Percentiles rank a stretch among this genome's conserved stretches.
Evolutionary conservation across 2,113 vertebrate species (phyloP).

Genomic region (Macaca mulatta): DNA sequence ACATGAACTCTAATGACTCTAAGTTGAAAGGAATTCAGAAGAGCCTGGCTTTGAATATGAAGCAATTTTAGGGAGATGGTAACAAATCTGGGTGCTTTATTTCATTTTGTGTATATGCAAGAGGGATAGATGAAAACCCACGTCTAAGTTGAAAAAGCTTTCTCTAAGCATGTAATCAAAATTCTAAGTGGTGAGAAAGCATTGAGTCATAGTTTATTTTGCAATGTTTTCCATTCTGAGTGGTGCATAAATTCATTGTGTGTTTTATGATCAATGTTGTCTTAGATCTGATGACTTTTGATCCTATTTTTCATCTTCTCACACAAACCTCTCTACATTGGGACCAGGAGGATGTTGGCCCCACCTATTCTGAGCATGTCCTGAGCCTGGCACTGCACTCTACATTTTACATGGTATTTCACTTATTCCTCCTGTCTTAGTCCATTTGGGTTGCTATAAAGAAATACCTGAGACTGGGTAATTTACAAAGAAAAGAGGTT

Average conservation of each 20-base stretch:
- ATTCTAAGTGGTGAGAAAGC: not conserved
- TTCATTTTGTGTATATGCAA: not conserved
- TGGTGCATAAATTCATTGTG: accelerated
- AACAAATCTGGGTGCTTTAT: not conserved
- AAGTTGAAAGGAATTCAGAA: not conserved
- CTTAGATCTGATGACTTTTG: not conserved
- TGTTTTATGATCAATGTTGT: too few relatives aligned
- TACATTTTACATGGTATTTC: too few relatives aligned
- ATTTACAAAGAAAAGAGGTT: not conserved
- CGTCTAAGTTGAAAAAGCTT: not conserved
- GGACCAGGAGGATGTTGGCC: not conserved
- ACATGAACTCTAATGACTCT: accelerated
- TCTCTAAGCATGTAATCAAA: not conserved
- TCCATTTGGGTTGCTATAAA: not conserved
- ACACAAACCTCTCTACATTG: not conserved
- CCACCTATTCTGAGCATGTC: not conserved
- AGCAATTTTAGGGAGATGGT: not conserved
- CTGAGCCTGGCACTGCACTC: not conserved
- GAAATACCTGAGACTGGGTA: not conserved
- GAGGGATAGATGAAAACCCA: not conserved
- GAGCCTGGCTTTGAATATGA: not conserved
- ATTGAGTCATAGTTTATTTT: accelerated
- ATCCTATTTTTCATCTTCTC: not conserved
- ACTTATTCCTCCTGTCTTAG: not conserved
- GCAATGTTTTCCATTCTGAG: not conserved